A percentile compares a stretch with the other conserved stretches of the same genome.
phyloP scores from a whole-genome alignment of 2,113 vertebrate species.

The Notiomystis cincta region DNA sequence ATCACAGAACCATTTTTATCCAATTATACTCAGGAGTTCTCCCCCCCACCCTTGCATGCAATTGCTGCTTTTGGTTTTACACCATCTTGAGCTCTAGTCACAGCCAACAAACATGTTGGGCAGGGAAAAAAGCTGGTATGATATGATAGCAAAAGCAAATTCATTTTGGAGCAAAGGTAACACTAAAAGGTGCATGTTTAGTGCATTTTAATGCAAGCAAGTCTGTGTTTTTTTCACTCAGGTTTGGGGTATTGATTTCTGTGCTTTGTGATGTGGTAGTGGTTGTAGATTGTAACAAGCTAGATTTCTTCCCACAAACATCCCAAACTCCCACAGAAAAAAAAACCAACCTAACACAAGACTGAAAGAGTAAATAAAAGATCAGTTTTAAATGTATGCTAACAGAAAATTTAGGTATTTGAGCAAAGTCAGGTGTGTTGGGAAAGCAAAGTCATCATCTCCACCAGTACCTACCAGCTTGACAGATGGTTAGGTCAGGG shows the following conservation, averaged over 20 bases:
- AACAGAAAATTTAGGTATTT: background rate
- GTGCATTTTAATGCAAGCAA: background rate
- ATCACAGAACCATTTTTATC: constrained; percentile 21
- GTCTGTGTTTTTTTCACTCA: background rate
- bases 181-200: background rate
- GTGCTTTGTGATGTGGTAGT: background rate
- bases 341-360: background rate
- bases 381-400: background rate
- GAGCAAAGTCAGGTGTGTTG: background rate
- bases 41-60: background rate
- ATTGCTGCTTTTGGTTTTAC: background rate
- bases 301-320: background rate
- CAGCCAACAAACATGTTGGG: background rate
- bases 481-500: background rate
- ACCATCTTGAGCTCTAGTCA: background rate
- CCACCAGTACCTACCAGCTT: accelerated
- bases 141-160: background rate
- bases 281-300: background rate
- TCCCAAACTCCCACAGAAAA: background rate
- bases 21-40: background rate
- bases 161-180: background rate
- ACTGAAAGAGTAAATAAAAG: background rate
- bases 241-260: background rate
- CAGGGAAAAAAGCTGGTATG: background rate
- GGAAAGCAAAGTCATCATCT: background rate